Base-by-base conservation (phyloP, 2,113 vertebrate genomes). In the Herpailurus yagouaroundi region DNA sequence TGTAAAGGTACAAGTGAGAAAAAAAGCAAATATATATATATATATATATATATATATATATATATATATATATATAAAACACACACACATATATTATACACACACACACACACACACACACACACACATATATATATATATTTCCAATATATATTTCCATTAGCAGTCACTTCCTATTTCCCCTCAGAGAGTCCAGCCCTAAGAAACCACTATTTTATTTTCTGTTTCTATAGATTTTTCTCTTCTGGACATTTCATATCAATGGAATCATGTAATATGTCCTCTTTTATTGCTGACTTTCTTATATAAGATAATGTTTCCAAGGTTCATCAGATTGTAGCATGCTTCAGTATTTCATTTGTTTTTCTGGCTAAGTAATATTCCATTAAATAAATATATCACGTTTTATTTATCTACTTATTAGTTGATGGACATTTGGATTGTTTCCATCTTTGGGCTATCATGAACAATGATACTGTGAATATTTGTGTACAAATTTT, bases 341-440 rank as follows among this genome's bases (percentile, higher is more conserved):
- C 25, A 57, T 66, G 31, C 57, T 73, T 89, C 36, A 88, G 38
- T 41, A 84, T 16, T 77, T 68, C 31, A 50, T 92, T 91, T 82
- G 57, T 71, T 93, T 89, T 90, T 93, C 60, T 55, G 80, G 19
- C 52, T 93, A n/a, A 95, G 33, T 73, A 95, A 80, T 86, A 85
- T 80, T 95, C 71, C 85, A 93, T 27, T 77, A 77, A 80, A 36
- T 93, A 80, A 14, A 97, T 79, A 95, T 77, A 50, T 18, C 29
- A 69, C 12, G 68, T 88, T 87, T 76, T 91, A 95, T 48, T 77
- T 79, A 85, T 69, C 55, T 36, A 77, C 41, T 85, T 38, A 45
- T 45, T 60, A 91, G 48, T 3, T 95, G 71, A 48, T 79, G 60
- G 79, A 66, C 19, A 90, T 76, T 74, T 90, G 79, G 50, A 79